These are phyloP conservation scores for Apodemus speciosus DNA, from an alignment of 2,113 vertebrate genomes.

Conservation along the genomic window DNA sequence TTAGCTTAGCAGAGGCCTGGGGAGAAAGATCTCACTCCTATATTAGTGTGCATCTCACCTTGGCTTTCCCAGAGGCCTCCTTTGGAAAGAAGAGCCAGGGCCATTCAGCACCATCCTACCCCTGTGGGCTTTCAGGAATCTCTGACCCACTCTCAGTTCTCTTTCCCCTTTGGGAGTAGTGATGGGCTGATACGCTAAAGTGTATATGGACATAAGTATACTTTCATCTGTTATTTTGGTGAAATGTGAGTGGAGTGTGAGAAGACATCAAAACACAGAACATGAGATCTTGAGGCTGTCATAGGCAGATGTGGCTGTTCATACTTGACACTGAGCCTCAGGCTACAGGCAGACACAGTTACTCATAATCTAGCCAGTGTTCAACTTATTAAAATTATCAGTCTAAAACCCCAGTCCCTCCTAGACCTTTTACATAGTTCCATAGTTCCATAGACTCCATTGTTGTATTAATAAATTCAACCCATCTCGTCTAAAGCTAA, in stretches of 20 bases:
- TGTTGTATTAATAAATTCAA: background rate
- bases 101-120: background rate
- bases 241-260: background rate
- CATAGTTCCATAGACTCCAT: background rate
- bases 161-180: background rate
- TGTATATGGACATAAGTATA: background rate
- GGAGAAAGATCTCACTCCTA: background rate
- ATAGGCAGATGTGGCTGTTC: background rate
- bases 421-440: background rate
- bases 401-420: conserved; percentile 6
- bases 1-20: background rate
- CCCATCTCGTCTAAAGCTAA: conserved; percentile 4
- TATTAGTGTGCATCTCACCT: background rate
- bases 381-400: background rate
- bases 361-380: background rate
- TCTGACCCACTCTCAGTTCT: background rate
- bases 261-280: background rate
- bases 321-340: background rate
- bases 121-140: background rate
- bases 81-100: background rate
- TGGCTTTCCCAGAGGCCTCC: background rate
- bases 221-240: conserved; percentile 16
- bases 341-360: background rate
- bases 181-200: background rate
- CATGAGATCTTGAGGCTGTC: background rate